These are phyloP conservation scores for Neoniphon sammara DNA, from an alignment of 2,797 vertebrate species.

Conservation along the genomic window DNA sequence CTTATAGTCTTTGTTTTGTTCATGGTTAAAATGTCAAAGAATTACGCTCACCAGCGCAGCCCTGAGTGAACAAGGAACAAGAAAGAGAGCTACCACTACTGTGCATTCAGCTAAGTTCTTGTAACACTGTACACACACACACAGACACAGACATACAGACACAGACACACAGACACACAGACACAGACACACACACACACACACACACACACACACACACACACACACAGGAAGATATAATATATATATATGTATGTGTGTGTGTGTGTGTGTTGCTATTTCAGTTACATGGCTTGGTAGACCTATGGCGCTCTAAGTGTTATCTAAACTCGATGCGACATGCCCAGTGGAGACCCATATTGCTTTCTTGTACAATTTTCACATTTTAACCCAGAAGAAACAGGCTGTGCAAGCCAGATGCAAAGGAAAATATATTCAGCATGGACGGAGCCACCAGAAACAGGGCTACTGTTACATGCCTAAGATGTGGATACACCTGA, in stretches of 20 bases:
- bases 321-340: slow-evolving; percentile 27
- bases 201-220: too few species aligned
- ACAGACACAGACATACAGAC: too few species aligned
- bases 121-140: slow-evolving; percentile 51
- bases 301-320: slow-evolving; percentile 55
- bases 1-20: slow-evolving; percentile 43
- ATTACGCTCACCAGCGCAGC: slow-evolving; percentile 42
- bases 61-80: slow-evolving; percentile 69
- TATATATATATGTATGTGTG: too few species aligned
- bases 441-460: slow-evolving; percentile 31
- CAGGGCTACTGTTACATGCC: slow-evolving; percentile 11
- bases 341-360: slow-evolving; percentile 19
- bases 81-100: slow-evolving; percentile 32
- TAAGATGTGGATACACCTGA: slow-evolving; percentile 58
- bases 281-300: slow-evolving; percentile 21
- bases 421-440: slow-evolving; percentile 32
- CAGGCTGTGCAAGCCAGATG: slow-evolving; percentile 21
- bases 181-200: too few species aligned
- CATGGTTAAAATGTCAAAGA: slow-evolving; percentile 30
- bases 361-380: slow-evolving; percentile 8
- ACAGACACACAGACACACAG: background rate
- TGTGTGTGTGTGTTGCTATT: too few species aligned
- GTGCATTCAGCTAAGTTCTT: slow-evolving; percentile 27
- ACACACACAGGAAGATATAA: too few species aligned
- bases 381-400: slow-evolving; percentile 25